A percentile compares a stretch with the other conserved stretches of the same genome.
Conservation (phyloP, 2,113 vertebrate species). For the Acanthisitta chloris region DNA sequence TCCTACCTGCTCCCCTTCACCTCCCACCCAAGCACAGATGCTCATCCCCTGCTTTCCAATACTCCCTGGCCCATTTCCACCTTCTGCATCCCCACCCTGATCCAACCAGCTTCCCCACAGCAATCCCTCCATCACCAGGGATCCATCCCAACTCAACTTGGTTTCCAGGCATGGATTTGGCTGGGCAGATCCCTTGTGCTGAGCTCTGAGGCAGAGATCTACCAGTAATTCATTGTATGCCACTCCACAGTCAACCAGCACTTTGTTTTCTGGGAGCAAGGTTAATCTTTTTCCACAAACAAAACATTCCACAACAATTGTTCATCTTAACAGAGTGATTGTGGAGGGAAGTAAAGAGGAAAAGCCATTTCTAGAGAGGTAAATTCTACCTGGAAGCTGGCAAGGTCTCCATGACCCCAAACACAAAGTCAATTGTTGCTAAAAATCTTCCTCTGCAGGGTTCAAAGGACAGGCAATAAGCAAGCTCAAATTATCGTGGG, state of each 20-base stretch:
- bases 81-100: background rate
- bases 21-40: background rate
- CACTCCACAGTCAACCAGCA: background rate
- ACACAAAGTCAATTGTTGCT: background rate
- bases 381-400: background rate
- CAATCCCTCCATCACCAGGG: background rate
- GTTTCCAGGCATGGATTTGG: background rate
- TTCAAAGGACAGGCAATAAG: slow-evolving; percentile 2
- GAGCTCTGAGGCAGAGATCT: background rate
- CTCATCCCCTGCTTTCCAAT: background rate
- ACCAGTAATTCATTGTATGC: background rate
- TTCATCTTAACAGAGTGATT: background rate
- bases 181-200: background rate
- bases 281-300: background rate
- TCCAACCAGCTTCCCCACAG: fast-evolving
- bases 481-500: background rate
- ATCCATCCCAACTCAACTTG: background rate
- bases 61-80: background rate
- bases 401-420: background rate
- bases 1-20: background rate
- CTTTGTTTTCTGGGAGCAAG: background rate
- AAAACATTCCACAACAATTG: background rate
- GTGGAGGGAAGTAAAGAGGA: background rate
- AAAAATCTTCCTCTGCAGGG: background rate
- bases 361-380: background rate